Percentiles rank a stretch among this genome's conserved stretches.
phyloP scores from a whole-genome alignment of 2,113 vertebrate species.

The Acanthisitta chloris region DNA sequence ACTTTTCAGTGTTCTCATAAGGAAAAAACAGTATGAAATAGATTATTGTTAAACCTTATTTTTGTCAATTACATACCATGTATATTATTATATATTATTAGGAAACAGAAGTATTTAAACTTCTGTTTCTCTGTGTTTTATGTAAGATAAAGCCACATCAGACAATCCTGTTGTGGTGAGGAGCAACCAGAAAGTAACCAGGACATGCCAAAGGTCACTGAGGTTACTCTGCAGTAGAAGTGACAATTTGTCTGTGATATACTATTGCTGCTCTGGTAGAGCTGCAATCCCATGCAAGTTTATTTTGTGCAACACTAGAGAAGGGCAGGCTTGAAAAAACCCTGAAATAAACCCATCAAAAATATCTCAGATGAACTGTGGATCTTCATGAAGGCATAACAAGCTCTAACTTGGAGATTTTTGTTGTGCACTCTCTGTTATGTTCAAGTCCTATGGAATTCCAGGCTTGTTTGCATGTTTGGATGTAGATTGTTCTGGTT shows the following conservation, averaged over 20 bases:
- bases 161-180: not conserved
- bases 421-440: not conserved
- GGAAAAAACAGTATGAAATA: not conserved
- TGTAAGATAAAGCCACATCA: not conserved
- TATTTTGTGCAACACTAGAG: not conserved
- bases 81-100: not conserved
- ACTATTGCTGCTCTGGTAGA: not conserved
- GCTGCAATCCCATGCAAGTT: not conserved
- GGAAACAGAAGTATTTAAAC: not conserved
- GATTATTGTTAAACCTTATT: not conserved
- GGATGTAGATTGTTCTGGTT: not conserved
- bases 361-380: not conserved
- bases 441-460: not conserved
- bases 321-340: not conserved
- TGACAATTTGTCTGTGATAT: not conserved
- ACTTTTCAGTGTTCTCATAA: not conserved
- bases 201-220: not conserved
- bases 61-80: not conserved
- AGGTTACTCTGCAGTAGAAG: not conserved
- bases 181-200: not conserved
- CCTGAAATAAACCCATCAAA: fast-evolving
- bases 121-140: not conserved
- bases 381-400: not conserved
- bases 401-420: not conserved
- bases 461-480: not conserved